phyloP scores from a whole-genome alignment of 2,888 invertebrate genomes.

The Diaprepes abbreviatus region DNA sequence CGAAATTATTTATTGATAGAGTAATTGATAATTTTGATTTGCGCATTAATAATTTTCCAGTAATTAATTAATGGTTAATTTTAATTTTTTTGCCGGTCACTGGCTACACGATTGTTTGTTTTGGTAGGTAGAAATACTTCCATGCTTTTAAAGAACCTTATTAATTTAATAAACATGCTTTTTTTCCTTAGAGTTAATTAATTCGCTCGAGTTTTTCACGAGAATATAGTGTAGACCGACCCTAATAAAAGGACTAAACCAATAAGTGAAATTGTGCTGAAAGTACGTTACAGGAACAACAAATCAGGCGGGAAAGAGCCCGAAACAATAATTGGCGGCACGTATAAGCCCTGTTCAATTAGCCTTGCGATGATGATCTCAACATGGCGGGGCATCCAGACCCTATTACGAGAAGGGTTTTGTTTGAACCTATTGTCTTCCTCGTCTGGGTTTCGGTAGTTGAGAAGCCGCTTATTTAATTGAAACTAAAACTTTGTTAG shows the following conservation, averaged over 20 bases:
- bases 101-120: too few species aligned
- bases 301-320: slow-evolving; percentile 58
- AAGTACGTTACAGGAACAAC: slow-evolving; percentile 56
- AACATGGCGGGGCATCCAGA: slow-evolving; percentile 12
- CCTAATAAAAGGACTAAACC: slow-evolving; percentile 50
- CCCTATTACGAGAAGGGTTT: slow-evolving; percentile 19
- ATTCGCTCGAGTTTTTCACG: too few species aligned
- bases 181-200: too few species aligned
- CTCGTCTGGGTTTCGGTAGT: neutral
- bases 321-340: slow-evolving; percentile 60
- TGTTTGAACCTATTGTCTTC: slow-evolving; percentile 23
- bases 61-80: too few species aligned
- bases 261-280: slow-evolving; percentile 57
- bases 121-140: too few species aligned
- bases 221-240: too few species aligned
- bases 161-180: too few species aligned
- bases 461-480: slow-evolving; percentile 3
- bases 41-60: too few species aligned
- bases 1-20: too few species aligned
- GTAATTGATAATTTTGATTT: too few species aligned
- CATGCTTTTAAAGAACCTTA: too few species aligned
- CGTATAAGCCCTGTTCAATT: slow-evolving; percentile 59
- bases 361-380: slow-evolving; percentile 51
- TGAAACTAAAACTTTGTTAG: neutral
- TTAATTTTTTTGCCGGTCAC: too few species aligned